Conservation (phyloP, 2,797 vertebrate species). For the Liasis olivaceus region DNA sequence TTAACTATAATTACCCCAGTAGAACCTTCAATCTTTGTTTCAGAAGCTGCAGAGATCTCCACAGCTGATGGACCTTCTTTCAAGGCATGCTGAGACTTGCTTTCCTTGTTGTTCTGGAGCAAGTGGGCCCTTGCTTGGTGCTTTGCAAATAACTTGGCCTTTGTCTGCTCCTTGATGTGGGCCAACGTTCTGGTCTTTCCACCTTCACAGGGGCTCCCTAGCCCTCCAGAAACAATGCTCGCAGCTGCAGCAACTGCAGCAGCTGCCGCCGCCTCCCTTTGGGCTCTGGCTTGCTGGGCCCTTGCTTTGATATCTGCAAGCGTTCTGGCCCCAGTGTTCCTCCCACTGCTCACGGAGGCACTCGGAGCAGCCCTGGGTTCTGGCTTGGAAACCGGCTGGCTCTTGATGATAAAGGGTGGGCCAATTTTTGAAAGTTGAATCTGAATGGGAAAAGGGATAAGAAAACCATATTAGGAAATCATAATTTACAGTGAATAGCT, state of each 20-base stretch:
- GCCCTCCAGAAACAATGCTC: constrained; percentile 78
- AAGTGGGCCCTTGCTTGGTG: constrained; percentile 79
- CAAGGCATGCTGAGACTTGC: constrained; percentile 66
- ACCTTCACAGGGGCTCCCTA: constrained; percentile 78
- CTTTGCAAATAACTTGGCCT: constrained; percentile 82
- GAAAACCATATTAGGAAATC: constrained; percentile 17
- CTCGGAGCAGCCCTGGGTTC: constrained; percentile 76
- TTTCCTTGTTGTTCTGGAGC: constrained; percentile 76
- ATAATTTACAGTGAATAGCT: neutral
- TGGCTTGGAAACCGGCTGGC: constrained; percentile 79
- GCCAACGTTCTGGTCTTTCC: constrained; percentile 81
- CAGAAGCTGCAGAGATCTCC: constrained; percentile 68
- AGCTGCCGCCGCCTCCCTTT: constrained; percentile 82
- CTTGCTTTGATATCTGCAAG: constrained; percentile 85
- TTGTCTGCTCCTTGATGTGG: constrained; percentile 84
- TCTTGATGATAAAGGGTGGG: constrained; percentile 84
- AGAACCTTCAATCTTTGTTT: constrained; percentile 78
- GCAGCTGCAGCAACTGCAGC: constrained; percentile 80
- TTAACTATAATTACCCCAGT: constrained; percentile 84
- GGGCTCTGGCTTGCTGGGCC: constrained; percentile 83
- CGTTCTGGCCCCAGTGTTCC: constrained; percentile 83
- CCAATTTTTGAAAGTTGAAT: constrained; percentile 85
- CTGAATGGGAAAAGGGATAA: constrained; percentile 63
- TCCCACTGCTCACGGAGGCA: constrained; percentile 70
- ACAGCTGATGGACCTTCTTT: constrained; percentile 73